Evolutionary conservation across 1,140 invertebrate species (phyloP).

Genomic region (Mycetomoellerius zeteki): DNA sequence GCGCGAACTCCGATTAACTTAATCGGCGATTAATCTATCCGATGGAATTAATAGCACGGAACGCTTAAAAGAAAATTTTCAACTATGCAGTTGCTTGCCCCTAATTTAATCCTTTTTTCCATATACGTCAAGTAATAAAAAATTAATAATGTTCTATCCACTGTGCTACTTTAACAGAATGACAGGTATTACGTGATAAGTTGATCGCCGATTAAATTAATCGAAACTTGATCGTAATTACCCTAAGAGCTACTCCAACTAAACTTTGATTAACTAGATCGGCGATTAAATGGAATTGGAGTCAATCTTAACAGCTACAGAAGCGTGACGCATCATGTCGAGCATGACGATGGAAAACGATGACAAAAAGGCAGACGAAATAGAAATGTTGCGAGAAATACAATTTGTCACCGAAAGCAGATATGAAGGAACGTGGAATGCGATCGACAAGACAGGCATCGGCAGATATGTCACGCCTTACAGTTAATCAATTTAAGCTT

Average conservation of each 20-base stretch:
- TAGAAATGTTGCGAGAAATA: conserved; percentile 33
- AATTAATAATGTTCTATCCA: background rate
- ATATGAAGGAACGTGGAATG: conserved; percentile 87
- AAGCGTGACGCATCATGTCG: background rate
- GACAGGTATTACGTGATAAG: background rate
- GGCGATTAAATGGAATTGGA: background rate
- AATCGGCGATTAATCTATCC: background rate
- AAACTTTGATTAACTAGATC: background rate
- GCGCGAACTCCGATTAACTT: background rate
- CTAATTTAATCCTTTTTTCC: background rate
- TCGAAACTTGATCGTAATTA: background rate
- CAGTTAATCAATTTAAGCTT: conserved; percentile 79
- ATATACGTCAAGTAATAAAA: background rate
- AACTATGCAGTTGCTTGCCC: background rate
- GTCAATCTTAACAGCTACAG: background rate
- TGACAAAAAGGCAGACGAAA: background rate
- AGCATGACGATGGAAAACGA: conserved; percentile 18
- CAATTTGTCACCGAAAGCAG: conserved; percentile 86
- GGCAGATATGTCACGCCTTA: conserved; percentile 86
- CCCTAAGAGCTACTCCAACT: background rate
- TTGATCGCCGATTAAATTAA: background rate
- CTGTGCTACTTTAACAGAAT: background rate
- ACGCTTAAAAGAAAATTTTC: background rate
- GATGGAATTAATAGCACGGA: background rate
- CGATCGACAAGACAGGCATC: conserved; percentile 87